Evolutionary conservation across 2,797 vertebrate species (phyloP).

Genomic region (Mycteria americana): DNA sequence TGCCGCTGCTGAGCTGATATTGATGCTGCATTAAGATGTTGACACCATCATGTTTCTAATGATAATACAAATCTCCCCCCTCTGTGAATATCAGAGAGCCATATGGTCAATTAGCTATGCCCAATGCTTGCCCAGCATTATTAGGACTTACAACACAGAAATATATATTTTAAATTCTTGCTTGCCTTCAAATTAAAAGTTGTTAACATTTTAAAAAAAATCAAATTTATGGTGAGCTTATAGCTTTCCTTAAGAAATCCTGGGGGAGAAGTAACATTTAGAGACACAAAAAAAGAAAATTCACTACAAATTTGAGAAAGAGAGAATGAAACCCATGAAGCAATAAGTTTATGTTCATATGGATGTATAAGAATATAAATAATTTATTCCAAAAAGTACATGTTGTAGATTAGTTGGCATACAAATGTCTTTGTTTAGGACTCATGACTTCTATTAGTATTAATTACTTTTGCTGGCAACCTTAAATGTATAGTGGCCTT

Average conservation of each 20-base stretch:
- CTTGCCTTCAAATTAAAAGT: not conserved
- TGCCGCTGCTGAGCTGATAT: not conserved
- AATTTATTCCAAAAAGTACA: not conserved
- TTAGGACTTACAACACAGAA: not conserved
- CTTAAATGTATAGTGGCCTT: constrained; percentile 35
- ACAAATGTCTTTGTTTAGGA: constrained; percentile 52
- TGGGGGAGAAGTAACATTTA: not conserved
- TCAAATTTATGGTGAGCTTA: not conserved
- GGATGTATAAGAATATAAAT: not conserved
- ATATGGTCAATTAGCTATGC: not conserved
- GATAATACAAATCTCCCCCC: not conserved
- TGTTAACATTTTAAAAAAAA: not conserved
- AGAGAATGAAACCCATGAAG: not conserved
- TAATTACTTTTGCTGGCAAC: constrained; percentile 42
- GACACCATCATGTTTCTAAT: not conserved
- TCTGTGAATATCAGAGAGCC: not conserved
- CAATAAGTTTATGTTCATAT: not conserved
- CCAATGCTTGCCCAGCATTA: not conserved
- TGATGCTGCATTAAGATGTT: not conserved
- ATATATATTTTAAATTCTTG: not conserved
- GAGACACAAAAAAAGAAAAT: not conserved
- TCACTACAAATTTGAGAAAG: not conserved
- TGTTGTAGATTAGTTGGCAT: not conserved
- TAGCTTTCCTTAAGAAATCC: not conserved
- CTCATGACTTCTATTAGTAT: constrained; percentile 52